phyloP scores from a whole-genome alignment of 2,888 invertebrate species.

The Colostygia pectinataria region DNA sequence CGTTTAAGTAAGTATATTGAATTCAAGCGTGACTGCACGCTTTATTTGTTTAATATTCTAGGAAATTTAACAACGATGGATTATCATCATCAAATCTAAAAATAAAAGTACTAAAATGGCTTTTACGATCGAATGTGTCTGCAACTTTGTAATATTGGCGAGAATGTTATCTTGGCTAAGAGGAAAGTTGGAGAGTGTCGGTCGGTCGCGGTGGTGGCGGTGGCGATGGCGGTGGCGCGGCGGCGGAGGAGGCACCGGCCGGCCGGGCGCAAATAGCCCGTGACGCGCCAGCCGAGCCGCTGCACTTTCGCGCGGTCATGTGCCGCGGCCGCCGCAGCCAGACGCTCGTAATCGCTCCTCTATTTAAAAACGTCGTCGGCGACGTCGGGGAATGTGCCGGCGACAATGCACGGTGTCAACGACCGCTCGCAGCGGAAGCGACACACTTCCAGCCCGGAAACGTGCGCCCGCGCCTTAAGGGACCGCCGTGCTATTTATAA shows the following conservation, averaged over 20 bases:
- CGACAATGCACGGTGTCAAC: constrained; percentile 78
- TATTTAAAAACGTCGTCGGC: constrained; percentile 79
- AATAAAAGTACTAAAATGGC: constrained; percentile 4
- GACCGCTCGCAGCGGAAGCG: constrained; percentile 80
- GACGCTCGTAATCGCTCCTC: constrained; percentile 78
- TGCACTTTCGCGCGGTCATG: constrained; percentile 80
- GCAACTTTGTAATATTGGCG: neutral
- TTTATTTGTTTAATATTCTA: neutral
- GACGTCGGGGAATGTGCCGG: constrained; percentile 76
- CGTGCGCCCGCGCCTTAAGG: constrained; percentile 79
- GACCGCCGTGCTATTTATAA: constrained; percentile 76
- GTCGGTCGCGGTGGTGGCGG: neutral
- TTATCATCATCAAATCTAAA: neutral
- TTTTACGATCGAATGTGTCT: constrained; percentile 6
- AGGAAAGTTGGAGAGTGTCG: constrained; percentile 8
- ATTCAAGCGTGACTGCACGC: too few relatives aligned
- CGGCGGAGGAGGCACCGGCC: neutral
- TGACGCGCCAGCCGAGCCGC: constrained; percentile 60
- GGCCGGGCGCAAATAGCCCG: constrained; percentile 25
- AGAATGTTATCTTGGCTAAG: constrained; percentile 7
- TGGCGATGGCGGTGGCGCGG: neutral
- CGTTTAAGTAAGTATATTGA: too few relatives aligned
- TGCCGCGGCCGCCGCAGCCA: constrained; percentile 72
- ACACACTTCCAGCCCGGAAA: constrained; percentile 82
- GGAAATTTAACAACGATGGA: neutral